Percentiles rank a stretch among this genome's conserved stretches.
These are phyloP conservation scores for Cosmorhoe ocellata DNA, from an alignment of 2,888 invertebrate genomes.

Conservation along the genomic window DNA sequence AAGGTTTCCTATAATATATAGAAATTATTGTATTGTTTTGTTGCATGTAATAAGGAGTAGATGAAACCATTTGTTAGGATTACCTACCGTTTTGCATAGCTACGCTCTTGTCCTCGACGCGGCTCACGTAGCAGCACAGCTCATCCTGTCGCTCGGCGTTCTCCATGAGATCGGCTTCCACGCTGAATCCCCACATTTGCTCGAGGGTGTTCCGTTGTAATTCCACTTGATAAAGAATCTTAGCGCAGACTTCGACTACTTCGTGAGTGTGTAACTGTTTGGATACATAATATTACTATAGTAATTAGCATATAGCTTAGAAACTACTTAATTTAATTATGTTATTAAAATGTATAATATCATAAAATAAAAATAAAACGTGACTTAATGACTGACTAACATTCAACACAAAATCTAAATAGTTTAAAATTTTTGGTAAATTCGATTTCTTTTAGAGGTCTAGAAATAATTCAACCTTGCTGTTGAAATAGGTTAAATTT, in stretches of 20 bases:
- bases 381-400: no score
- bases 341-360: no score
- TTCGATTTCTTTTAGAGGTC: no score
- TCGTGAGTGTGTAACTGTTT: conserved; percentile 94
- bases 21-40: conserved; percentile 21
- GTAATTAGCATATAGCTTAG: no score
- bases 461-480: no score
- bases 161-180: conserved; percentile 98
- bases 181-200: conserved; percentile 99
- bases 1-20: conserved; percentile 11
- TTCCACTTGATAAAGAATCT: conserved; percentile 98
- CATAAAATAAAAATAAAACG: no score
- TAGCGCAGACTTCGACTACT: conserved; percentile 97
- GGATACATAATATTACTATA: conserved; percentile 10
- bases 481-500: no score
- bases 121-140: conserved; percentile 97
- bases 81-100: conserved; percentile 96
- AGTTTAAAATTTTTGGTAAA: no score
- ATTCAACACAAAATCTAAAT: no score
- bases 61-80: conserved; percentile 20
- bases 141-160: conserved; percentile 98
- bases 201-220: conserved; percentile 94
- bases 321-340: no score
- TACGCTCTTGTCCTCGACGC: conserved; percentile 97
- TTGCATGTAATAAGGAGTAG: conserved; percentile 10